Evolutionary conservation across 2,888 invertebrate genomes (phyloP), one percentile per base, ranked within the genome.

Genomic region (Cephus spinipes): DNA sequence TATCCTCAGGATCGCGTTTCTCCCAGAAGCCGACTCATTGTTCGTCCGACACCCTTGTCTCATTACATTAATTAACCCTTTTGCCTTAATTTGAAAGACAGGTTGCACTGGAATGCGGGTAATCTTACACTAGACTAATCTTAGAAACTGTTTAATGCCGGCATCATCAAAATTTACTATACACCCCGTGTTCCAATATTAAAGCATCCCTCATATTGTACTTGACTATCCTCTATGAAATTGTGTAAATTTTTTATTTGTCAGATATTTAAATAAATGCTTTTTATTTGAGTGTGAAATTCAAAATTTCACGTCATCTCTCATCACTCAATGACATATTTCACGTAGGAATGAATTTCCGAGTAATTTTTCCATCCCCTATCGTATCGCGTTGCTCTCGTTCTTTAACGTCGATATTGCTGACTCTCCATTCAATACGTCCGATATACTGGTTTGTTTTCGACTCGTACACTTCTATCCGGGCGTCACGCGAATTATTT

Each of bases 11-110:
- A 77, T 69, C 69, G 74, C 36, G 69, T 74, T 77, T 77, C 71
- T 69, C 77, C 33, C 68, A 32, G 30, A 36, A 74, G 69, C 77
- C 74, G 69, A 34, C 40, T 74, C 34, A 75, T 75, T 77, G 77
- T 77, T 69, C 40, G 32, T 36, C 34, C 40, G 71, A 55, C 77
- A 69, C 35, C 77, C 74, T 69, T 74, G 68, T 74, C 77, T 74
- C 68, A 74, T 77, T 77, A 77, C 23, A 55, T 55, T 77, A 77
- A 77, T 77, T 74, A 77, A 74, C 77, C 74, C 74, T 77, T 77
- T 36, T 71, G 71, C 34, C 36, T n/a, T 31, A n/a, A 40, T 69
- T 75, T 69, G 69, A 32, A 69, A 75, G 69, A 77, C 77, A 77
- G 77, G 77, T 40, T 77, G 40, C 34, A 68, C 23, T 34, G 55